phyloP scores from a whole-genome alignment of 92 coral and sea anemone genomes.

The Epizoanthus ramosus region DNA sequence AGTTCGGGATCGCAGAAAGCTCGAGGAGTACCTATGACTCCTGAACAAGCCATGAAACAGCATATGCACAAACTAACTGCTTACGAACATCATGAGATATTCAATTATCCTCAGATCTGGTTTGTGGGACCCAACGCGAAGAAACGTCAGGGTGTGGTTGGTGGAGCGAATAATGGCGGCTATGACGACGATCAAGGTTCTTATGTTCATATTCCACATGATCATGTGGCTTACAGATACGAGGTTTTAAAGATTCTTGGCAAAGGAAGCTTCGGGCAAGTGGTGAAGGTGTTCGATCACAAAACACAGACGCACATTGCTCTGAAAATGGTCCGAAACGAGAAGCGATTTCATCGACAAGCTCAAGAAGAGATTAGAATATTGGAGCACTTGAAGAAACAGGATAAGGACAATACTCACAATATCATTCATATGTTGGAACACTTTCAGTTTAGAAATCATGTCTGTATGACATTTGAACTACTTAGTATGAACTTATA shows the following conservation, averaged over 20 bases:
- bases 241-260: constrained; percentile 97
- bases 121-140: constrained; percentile 97
- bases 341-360: constrained; percentile 96
- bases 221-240: constrained; percentile 95
- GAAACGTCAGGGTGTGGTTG: constrained; percentile 99
- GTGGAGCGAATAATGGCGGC: constrained; percentile 97
- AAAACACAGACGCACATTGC: constrained; percentile 94
- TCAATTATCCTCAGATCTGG: constrained; percentile 94
- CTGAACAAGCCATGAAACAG: constrained; percentile 96
- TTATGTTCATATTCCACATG: constrained; percentile 98
- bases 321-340: constrained; percentile 99
- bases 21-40: constrained; percentile 84
- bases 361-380: constrained; percentile 97
- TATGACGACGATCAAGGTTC: constrained; percentile 99
- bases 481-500: constrained; percentile 96
- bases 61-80: constrained; percentile 94
- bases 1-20: constrained; percentile 86
- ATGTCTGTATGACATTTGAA: constrained; percentile 98
- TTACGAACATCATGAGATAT: constrained; percentile 96
- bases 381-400: constrained; percentile 94
- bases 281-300: constrained; percentile 97
- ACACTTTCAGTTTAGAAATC: constrained; percentile 92
- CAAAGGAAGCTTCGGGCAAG: constrained; percentile 99
- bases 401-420: constrained; percentile 91
- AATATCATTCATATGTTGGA: constrained; percentile 96